Evolutionary conservation across 2,797 vertebrate genomes (phyloP).

Genomic region (Chelon auratus): DNA sequence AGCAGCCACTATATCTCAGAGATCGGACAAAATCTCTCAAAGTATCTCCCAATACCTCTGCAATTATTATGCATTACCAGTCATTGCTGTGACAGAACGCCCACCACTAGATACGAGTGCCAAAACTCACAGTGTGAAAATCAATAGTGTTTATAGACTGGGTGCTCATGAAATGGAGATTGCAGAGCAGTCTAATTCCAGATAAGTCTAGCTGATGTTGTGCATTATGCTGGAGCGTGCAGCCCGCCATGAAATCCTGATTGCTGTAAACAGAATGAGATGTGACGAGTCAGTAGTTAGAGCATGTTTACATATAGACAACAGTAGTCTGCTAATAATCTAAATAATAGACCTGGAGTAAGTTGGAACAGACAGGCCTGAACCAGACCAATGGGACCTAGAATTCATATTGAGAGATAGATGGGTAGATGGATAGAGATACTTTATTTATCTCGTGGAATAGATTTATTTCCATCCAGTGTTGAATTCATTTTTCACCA

Average conservation of each 20-base stretch:
- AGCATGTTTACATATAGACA: no score
- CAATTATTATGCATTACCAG: constrained; percentile 76
- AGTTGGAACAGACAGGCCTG: no score
- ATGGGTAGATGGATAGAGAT: no score
- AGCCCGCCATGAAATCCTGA: constrained; percentile 56
- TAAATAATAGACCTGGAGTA: no score
- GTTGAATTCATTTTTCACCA: no score
- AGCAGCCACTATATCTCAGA: constrained; percentile 22
- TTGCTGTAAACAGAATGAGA: constrained; percentile 64
- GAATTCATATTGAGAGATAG: no score
- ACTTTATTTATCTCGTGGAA: no score
- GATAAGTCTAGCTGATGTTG: constrained; percentile 70
- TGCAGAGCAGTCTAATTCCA: constrained; percentile 67
- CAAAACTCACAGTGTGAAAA: constrained; percentile 74
- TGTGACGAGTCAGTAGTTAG: constrained; percentile 36
- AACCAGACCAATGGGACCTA: no score
- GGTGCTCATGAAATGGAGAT: constrained; percentile 80
- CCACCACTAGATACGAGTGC: constrained; percentile 64
- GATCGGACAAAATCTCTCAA: constrained; percentile 35
- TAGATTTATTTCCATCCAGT: no score
- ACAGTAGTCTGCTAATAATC: no score
- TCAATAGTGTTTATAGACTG: constrained; percentile 83
- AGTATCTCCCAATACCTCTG: constrained; percentile 35
- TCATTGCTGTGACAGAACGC: constrained; percentile 58
- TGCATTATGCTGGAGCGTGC: constrained; percentile 43